phyloP scores from a whole-genome alignment of 2,888 invertebrate genomes.

The Megamerina dolium region DNA sequence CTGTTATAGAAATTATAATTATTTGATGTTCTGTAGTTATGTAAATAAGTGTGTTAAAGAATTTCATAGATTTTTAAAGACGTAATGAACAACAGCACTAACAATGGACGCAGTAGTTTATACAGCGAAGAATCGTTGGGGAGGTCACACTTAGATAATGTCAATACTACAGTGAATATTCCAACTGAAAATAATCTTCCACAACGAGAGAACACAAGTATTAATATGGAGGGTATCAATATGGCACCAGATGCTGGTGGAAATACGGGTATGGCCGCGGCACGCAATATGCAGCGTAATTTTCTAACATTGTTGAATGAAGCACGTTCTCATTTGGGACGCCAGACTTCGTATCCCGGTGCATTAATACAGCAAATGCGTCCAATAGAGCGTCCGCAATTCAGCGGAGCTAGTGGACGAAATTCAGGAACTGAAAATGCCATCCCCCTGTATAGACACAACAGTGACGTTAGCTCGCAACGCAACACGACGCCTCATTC shows the following conservation, averaged over 20 bases:
- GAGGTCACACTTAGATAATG: no score
- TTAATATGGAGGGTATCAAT: conserved; percentile 27
- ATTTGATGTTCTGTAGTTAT: no score
- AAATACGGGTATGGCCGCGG: conserved; percentile 1
- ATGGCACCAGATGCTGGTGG: conserved; percentile 5
- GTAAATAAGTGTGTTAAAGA: no score
- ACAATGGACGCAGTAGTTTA: no score
- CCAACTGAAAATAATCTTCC: conserved; percentile 30
- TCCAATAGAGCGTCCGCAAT: neutral
- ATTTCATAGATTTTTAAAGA: no score
- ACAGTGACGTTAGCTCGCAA: neutral
- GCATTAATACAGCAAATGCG: no score
- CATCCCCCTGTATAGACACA: neutral
- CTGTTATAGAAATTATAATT: no score
- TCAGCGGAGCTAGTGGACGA: neutral
- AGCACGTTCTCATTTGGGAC: conserved; percentile 24
- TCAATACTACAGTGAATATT: conserved; percentile 23
- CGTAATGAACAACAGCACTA: conserved; percentile 8
- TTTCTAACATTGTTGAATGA: conserved; percentile 28
- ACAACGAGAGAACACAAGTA: conserved; percentile 31
- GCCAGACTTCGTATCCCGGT: conserved; percentile 20
- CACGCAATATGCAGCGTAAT: conserved; percentile 22
- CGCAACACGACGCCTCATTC: neutral
- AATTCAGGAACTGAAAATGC: conserved; percentile 1
- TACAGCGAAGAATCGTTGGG: no score